Percentiles rank a stretch among this genome's conserved stretches.
Conservation (phyloP, 2,888 invertebrate genomes). For the Agrypnus murinus region DNA sequence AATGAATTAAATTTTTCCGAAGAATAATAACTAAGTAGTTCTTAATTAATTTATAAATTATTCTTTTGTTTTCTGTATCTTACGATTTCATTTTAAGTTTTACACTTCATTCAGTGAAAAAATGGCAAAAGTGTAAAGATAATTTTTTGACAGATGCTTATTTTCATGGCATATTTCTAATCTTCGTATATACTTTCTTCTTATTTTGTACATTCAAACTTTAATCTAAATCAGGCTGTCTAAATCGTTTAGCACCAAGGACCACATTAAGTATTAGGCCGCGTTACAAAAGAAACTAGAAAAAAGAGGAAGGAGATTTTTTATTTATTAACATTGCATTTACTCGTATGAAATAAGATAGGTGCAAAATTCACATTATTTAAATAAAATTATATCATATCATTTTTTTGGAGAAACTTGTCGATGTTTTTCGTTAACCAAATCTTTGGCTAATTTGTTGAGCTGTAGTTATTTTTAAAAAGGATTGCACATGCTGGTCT, state of each 20-base stretch:
- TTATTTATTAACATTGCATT: constrained; percentile 6
- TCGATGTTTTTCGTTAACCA: background rate
- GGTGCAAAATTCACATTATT: background rate
- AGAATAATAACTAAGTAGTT: too few relatives aligned
- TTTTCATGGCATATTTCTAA: too few relatives aligned
- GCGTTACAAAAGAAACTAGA: background rate
- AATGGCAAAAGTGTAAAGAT: too few relatives aligned
- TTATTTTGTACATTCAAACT: too few relatives aligned
- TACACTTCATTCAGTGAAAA: too few relatives aligned
- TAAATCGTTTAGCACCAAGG: background rate
- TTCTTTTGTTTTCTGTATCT: too few relatives aligned
- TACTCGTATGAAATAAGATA: background rate
- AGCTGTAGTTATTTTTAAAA: background rate
- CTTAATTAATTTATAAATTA: too few relatives aligned
- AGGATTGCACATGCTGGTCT: background rate
- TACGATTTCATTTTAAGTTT: too few relatives aligned
- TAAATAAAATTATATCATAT: constrained; percentile 4
- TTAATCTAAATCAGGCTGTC: constrained; percentile 1
- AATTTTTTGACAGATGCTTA: too few relatives aligned
- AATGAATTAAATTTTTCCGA: too few relatives aligned
- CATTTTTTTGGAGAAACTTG: constrained; percentile 2
- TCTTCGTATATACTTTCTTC: too few relatives aligned
- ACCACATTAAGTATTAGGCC: constrained; percentile 3
- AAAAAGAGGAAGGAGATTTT: background rate
- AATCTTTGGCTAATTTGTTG: constrained; percentile 4